These are phyloP conservation scores for Brassicogethes aeneus DNA, from an alignment of 2,888 invertebrate species.

Conservation along the genomic window DNA sequence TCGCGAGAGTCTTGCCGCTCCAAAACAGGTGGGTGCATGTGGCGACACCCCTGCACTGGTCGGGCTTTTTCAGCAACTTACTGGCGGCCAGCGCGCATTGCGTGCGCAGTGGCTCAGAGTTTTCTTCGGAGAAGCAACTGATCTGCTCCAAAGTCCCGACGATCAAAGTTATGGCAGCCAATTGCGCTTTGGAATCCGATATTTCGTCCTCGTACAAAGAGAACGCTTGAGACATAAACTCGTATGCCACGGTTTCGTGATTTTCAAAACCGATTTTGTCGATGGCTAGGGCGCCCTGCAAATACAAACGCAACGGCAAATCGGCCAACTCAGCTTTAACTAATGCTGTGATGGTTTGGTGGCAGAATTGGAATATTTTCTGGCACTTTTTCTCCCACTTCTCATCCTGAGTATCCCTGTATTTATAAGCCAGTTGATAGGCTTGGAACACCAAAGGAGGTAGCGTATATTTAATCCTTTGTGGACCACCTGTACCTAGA, in stretches of 20 bases:
- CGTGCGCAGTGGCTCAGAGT: constrained; percentile 91
- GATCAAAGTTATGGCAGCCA: constrained; percentile 91
- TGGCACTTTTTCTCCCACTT: constrained; percentile 98
- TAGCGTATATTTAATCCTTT: constrained; percentile 80
- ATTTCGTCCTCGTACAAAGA: constrained; percentile 98
- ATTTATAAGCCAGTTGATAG: constrained; percentile 78
- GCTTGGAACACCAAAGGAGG: constrained; percentile 94
- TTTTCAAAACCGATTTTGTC: constrained; percentile 89
- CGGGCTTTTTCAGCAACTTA: constrained; percentile 89
- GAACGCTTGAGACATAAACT: constrained; percentile 94
- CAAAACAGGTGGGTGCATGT: constrained; percentile 95
- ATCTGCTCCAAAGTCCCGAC: constrained; percentile 94
- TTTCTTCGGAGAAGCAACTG: constrained; percentile 91
- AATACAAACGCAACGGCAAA: constrained; percentile 82
- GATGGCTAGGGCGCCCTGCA: constrained; percentile 91
- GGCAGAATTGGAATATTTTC: constrained; percentile 97
- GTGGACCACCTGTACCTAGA: constrained; percentile 82
- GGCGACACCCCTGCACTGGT: constrained; percentile 93
- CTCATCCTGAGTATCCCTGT: constrained; percentile 77
- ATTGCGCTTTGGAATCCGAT: constrained; percentile 92
- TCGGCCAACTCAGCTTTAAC: constrained; percentile 95
- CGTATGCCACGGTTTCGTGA: constrained; percentile 95
- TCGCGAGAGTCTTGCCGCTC: constrained; percentile 64
- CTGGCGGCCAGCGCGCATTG: constrained; percentile 95
- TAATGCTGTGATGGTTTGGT: constrained; percentile 86